These are phyloP conservation scores for Volucella bombylans DNA, from an alignment of 2,888 invertebrate genomes.

Conservation along the genomic window DNA sequence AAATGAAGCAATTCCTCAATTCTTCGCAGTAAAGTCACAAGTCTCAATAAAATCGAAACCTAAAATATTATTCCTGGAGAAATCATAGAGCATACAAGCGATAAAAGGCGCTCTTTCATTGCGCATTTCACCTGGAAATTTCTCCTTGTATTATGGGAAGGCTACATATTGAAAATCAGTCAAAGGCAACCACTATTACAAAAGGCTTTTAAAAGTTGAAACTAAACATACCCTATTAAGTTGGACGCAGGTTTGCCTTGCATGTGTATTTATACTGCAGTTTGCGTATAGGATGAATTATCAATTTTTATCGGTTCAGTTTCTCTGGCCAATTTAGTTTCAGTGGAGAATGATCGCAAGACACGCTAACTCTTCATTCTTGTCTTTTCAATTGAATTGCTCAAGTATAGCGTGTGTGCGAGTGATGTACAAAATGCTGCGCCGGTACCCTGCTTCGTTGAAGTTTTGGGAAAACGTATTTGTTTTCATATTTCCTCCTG, in stretches of 20 bases:
- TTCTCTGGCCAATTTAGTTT: slow-evolving; percentile 62
- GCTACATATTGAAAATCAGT: too few species aligned
- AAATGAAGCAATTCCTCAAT: too few species aligned
- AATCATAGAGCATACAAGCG: too few species aligned
- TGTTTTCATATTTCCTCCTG: slow-evolving; percentile 44
- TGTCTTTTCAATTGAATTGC: slow-evolving; percentile 3
- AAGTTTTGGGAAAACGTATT: slow-evolving; percentile 29
- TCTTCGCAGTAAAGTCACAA: too few species aligned
- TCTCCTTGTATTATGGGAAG: too few species aligned
- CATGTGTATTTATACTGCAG: not conserved
- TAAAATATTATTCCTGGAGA: too few species aligned
- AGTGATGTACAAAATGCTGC: not conserved
- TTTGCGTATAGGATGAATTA: slow-evolving; percentile 46
- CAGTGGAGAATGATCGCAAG: slow-evolving; percentile 53
- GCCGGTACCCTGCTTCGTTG: not conserved
- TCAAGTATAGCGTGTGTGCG: slow-evolving; percentile 19
- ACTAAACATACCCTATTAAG: slow-evolving; percentile 26
- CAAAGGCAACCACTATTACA: too few species aligned
- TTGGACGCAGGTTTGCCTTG: not conserved
- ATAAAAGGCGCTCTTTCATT: too few species aligned
- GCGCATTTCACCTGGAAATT: too few species aligned
- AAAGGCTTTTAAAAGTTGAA: too few species aligned
- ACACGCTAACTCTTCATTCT: slow-evolving; percentile 52
- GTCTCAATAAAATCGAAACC: too few species aligned
- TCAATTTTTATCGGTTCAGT: slow-evolving; percentile 69